Conservation (phyloP, 2,113 vertebrate species). For the Pterocles burchelli region DNA sequence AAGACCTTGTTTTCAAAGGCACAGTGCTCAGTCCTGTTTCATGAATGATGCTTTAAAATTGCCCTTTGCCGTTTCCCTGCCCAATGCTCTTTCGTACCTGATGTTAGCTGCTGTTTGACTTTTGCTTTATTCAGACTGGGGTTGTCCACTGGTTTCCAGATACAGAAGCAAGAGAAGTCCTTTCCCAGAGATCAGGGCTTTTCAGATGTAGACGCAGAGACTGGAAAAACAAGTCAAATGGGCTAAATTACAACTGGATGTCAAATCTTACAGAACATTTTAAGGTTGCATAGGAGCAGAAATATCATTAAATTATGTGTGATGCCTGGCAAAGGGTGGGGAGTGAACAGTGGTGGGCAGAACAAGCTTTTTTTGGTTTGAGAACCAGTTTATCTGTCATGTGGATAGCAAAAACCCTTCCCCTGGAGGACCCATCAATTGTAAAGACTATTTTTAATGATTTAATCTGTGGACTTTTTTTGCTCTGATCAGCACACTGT, state of each 20-base stretch:
- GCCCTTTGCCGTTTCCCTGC: not conserved
- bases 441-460: not conserved
- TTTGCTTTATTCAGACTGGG: not conserved
- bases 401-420: not conserved
- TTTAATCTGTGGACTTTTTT: not conserved
- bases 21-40: not conserved
- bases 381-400: fast-evolving
- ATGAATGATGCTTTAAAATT: not conserved
- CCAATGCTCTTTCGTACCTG: not conserved
- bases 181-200: not conserved
- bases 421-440: not conserved
- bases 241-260: not conserved
- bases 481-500: not conserved
- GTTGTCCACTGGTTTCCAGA: not conserved
- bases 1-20: not conserved
- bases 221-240: not conserved
- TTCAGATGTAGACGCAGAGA: not conserved
- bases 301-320: not conserved
- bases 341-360: no score
- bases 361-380: not conserved
- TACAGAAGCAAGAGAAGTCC: not conserved
- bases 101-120: not conserved
- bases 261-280: not conserved
- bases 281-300: not conserved
- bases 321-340: not conserved